Evolutionary conservation across 2,797 vertebrate genomes (phyloP).

Genomic region (Pipistrellus kuhlii): DNA sequence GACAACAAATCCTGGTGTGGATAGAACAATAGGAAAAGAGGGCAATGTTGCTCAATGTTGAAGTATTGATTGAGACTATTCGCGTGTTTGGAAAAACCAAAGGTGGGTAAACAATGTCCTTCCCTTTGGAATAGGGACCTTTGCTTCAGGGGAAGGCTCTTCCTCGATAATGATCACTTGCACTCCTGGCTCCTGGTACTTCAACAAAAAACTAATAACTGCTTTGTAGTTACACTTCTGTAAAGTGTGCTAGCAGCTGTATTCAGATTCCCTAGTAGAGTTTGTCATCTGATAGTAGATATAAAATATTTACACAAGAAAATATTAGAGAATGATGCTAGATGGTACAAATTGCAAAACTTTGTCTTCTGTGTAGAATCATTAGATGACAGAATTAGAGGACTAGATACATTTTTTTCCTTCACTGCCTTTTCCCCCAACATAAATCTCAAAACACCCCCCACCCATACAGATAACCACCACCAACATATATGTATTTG

Average conservation of each 20-base stretch:
- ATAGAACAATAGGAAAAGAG: neutral
- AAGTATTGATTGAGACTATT: neutral
- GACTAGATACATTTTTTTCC: neutral
- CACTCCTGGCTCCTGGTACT: neutral
- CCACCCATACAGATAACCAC: neutral
- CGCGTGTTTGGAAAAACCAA: neutral
- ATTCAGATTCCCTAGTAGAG: neutral
- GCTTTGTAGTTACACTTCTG: neutral
- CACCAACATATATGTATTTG: neutral
- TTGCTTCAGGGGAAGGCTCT: neutral
- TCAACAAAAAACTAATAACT: neutral
- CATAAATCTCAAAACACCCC: neutral
- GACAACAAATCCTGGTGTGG: neutral
- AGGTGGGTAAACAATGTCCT: neutral
- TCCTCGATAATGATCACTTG: neutral
- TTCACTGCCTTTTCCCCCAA: neutral
- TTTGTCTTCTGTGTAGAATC: neutral
- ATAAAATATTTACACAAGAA: neutral
- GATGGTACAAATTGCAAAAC: neutral
- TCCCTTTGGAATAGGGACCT: neutral
- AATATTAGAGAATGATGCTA: neutral
- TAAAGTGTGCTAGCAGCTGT: neutral
- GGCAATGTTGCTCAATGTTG: neutral
- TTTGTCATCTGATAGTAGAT: constrained; percentile 17
- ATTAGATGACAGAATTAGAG: constrained; percentile 10